Evolutionary conservation across 2,113 vertebrate genomes (phyloP), one percentile per base, ranked within the genome.

Genomic region (Tyrannus savana): DNA sequence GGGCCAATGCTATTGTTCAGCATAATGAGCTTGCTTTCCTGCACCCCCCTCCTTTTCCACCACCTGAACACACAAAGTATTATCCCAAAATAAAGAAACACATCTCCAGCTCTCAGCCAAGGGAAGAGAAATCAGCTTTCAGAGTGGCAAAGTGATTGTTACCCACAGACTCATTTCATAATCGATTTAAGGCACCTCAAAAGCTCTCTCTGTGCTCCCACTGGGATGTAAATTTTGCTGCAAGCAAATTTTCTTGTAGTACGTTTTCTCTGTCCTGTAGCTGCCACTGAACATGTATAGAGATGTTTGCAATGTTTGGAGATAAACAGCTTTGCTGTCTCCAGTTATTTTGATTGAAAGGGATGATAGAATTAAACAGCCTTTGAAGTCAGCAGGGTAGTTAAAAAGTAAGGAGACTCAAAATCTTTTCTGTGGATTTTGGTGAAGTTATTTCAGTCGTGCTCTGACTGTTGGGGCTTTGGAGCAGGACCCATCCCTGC

Each of bases 381-480:
- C 58, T 95, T 93, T 96, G 96, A 96, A 95, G 95, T 86, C 85
- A 71, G 64, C 69, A 71, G 66, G 60, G 35, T 33, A 63, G 47
- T 63, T 92, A 50, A 79, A 84, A 90, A 75, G 25, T 13, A 53
- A 79, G 83, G 44, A 76, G 37, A 56, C 49, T 93, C 73, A 60
- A 12, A 78, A 79, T 50, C 6, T 74, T 42, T 66, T 46, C 59
- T 59, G 67, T 66, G 47, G 82, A 28, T 93, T 89, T 89, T 46
- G 18, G 21, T 72, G 47, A 47, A 56, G 63, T 75, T 79, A 55
- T 69, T 90, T 93, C 4, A 37, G 66, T 84, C 1, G 2, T 41
- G 60, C 59, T 67, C 37, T 8, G 49, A 7, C 71, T 64, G n/a
- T 9, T 0, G 3, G 24, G 19, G 74, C 35, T 82, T 42, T 71